Evolutionary conservation across 2,113 vertebrate genomes (phyloP).

Genomic region (Vicugna pacos): DNA sequence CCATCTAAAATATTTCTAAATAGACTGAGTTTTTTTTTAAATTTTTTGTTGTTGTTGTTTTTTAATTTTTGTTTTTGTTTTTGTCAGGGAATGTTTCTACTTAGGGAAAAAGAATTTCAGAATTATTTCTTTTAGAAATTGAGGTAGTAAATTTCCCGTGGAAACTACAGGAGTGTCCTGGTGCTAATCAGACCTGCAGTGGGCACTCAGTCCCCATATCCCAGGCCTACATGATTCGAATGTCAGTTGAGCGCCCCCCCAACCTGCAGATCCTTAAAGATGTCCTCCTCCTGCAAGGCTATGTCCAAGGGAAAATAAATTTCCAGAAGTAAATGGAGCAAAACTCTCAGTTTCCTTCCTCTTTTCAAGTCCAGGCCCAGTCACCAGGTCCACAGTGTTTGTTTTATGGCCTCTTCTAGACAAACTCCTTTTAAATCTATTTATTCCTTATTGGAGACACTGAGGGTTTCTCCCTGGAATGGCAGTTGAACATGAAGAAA

Average conservation of each 20-base stretch:
- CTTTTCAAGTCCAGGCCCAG: not conserved
- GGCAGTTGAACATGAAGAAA: not conserved
- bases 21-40: not conserved
- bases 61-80: too few relatives aligned
- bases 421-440: not conserved
- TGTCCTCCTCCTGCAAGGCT: not conserved
- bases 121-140: not conserved
- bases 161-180: not conserved
- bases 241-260: not conserved
- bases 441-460: not conserved
- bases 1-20: slow-evolving; percentile 47
- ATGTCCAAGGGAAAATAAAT: not conserved
- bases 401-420: not conserved
- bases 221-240: not conserved
- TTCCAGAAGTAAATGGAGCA: not conserved
- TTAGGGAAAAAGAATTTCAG: not conserved
- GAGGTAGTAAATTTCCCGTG: not conserved
- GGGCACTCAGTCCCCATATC: not conserved
- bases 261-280: not conserved
- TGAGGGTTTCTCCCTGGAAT: not conserved
- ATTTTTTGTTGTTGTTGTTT: too few relatives aligned
- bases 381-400: not conserved
- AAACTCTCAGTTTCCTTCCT: not conserved
- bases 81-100: not conserved
- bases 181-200: not conserved